These are phyloP conservation scores for Sturnira hondurensis DNA, from an alignment of 2,113 vertebrate species.

Conservation along the genomic window DNA sequence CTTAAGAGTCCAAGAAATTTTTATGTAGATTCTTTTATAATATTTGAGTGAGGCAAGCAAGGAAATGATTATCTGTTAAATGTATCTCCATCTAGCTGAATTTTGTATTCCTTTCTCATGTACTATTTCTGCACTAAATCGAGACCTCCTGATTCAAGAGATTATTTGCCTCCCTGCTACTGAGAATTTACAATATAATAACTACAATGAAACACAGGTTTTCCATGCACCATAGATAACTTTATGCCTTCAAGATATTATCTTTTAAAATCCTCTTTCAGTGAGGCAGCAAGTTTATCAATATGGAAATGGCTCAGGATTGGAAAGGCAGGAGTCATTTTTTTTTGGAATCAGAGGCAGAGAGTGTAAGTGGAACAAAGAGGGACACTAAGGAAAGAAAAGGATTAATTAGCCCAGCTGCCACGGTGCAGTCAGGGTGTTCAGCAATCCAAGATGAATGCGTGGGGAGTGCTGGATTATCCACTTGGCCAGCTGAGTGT, in stretches of 20 bases:
- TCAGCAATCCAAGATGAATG: neutral
- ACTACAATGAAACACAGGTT: neutral
- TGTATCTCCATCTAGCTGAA: neutral
- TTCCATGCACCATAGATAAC: neutral
- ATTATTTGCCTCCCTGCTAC: neutral
- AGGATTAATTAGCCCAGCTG: neutral
- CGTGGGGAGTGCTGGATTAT: neutral
- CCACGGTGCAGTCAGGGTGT: neutral
- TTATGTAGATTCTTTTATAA: neutral
- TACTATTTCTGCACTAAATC: neutral
- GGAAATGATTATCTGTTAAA: neutral
- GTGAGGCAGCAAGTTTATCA: neutral
- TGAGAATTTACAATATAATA: neutral
- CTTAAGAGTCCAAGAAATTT: neutral
- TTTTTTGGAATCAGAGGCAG: neutral
- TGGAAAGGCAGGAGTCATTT: neutral
- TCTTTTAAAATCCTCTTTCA: slow-evolving; percentile 3
- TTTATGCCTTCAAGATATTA: neutral
- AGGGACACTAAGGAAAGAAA: neutral
- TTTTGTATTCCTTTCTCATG: neutral
- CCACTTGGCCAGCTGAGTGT: neutral
- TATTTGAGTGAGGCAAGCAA: neutral
- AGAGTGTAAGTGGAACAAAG: neutral
- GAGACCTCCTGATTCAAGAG: neutral
- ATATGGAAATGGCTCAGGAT: neutral